Conservation (phyloP, 2,888 invertebrate species). For the Adineta ricciae region DNA sequence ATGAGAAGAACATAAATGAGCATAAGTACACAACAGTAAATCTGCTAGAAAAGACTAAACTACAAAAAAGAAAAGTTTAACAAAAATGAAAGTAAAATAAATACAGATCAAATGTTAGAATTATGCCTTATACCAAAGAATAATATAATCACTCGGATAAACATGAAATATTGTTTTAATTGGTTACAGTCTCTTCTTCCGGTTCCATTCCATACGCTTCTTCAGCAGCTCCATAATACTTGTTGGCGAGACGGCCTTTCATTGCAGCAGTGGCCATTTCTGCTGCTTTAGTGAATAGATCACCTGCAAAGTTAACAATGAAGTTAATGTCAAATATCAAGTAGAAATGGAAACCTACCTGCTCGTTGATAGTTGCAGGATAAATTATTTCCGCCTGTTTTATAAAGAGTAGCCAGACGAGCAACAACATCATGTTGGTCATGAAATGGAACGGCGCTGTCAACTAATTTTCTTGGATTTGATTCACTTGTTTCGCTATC, state of each 20-base stretch:
- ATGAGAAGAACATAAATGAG: neutral
- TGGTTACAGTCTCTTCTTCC: neutral
- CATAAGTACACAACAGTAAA: no score
- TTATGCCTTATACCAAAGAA: neutral
- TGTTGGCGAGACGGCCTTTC: slow-evolving; percentile 55
- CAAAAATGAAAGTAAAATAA: neutral
- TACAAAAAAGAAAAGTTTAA: no score
- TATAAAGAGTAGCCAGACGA: slow-evolving; percentile 52
- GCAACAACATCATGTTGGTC: slow-evolving; percentile 51
- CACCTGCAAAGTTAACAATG: neutral
- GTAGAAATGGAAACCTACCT: slow-evolving; percentile 39
- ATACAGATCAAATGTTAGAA: no score
- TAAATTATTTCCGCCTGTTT: slow-evolving; percentile 50
- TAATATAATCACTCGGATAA: neutral
- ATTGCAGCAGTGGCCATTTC: slow-evolving; percentile 54
- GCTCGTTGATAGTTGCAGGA: slow-evolving; percentile 45
- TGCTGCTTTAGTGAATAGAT: slow-evolving; percentile 54
- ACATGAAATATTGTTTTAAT: neutral
- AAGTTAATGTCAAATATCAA: no score
- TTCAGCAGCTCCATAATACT: slow-evolving; percentile 53
- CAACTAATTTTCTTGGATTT: slow-evolving; percentile 42
- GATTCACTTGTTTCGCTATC: slow-evolving; percentile 43
- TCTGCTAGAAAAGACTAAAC: no score
- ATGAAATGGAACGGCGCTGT: slow-evolving; percentile 42
- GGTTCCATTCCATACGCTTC: slow-evolving; percentile 40